Evolutionary conservation across 2,797 vertebrate species (phyloP), one percentile per base, ranked within the genome.

Genomic region (Oryzias dopingdopingensis): DNA sequence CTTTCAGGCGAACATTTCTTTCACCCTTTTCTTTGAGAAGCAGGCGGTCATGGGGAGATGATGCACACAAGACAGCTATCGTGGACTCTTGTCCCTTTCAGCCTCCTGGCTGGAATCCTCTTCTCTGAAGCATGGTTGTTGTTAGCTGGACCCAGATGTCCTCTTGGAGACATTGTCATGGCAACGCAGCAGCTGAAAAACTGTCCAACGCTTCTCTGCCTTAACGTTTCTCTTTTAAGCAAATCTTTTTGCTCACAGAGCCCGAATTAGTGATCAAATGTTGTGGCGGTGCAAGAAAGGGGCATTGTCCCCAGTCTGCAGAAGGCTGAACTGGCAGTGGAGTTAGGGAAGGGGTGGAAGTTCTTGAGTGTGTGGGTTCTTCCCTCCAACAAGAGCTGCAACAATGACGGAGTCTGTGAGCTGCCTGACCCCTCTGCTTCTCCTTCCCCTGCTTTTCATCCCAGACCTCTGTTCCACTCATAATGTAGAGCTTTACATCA

Each of bases 81-180:
- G 87, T 83, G 81, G 80, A 70, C 70, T 83, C 79, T 85, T 42
- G 67, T 80, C 77, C 76, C 81, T 89, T 89, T 88, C 82, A 87
- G 80, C 85, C 75, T 83, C 87, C 61, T 89, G 77, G 88, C 84
- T 83, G 86, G 86, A 88, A 73, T 76, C 78, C 86, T 85, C 84
- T 80, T 83, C 88, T 89, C 84, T 86, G 75, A 58, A 57, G 67
- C 67, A 29, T 58, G 45, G 65, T 65, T 65, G 56, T 76, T 77
- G 74, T 77, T 74, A 52, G 20, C 76, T 69, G 77, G 79, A 86
- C 88, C 89, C 88, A 90, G 89, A 90, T 89, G 86, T 88, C 87
- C 46, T 59, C 67, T 83, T 67, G 59, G 72, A 85, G 71, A 77
- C 23, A 82, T 90, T 80, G 63, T 83, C 83, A 75, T 85, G 65